phyloP scores from a whole-genome alignment of 2,888 invertebrate genomes.

The Catonia carolina region DNA sequence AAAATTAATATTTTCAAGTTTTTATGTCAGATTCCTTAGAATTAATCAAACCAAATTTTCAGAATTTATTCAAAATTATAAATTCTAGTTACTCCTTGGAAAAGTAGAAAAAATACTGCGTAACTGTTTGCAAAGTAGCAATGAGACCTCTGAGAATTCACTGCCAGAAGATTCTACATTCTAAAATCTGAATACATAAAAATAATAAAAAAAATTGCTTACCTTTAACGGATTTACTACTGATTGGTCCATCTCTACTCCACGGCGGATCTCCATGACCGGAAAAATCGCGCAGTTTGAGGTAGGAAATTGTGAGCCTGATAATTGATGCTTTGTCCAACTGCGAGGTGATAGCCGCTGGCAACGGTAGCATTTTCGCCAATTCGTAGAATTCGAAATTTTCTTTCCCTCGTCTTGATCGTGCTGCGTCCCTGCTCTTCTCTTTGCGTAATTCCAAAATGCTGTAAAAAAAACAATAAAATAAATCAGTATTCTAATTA shows the following conservation, averaged over 20 bases:
- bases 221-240: slow-evolving; percentile 79
- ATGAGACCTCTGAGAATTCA: no score
- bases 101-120: no score
- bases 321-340: slow-evolving; percentile 95
- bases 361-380: slow-evolving; percentile 88
- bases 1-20: no score
- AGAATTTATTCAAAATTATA: no score
- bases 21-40: no score
- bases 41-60: no score
- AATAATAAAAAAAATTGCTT: no score
- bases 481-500: not conserved
- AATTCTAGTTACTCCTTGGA: no score
- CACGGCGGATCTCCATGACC: slow-evolving; percentile 95
- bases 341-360: slow-evolving; percentile 87
- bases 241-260: slow-evolving; percentile 73
- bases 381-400: slow-evolving; percentile 96
- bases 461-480: slow-evolving; percentile 51
- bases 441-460: slow-evolving; percentile 90
- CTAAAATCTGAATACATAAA: no score
- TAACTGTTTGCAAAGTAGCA: no score
- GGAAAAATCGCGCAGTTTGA: slow-evolving; percentile 90
- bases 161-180: no score
- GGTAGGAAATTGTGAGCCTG: slow-evolving; percentile 91
- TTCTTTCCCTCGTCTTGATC: slow-evolving; percentile 87
- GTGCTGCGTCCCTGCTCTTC: slow-evolving; percentile 87